These are phyloP conservation scores for Meteorus cinctellus DNA, from an alignment of 2,888 invertebrate species.

Conservation along the genomic window DNA sequence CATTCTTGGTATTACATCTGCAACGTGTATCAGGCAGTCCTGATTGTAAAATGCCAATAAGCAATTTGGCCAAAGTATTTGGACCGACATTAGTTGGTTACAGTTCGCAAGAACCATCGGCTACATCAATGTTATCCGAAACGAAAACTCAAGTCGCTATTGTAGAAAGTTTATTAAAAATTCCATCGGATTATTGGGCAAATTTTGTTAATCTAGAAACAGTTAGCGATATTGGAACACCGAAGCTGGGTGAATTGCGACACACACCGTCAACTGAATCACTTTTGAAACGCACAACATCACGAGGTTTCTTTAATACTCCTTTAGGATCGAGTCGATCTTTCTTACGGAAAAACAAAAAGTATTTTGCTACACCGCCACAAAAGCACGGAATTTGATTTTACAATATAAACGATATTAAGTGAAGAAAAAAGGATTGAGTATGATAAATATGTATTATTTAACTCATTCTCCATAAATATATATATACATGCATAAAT, in stretches of 20 bases:
- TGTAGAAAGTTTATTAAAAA: slow-evolving; percentile 81
- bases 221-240: slow-evolving; percentile 61
- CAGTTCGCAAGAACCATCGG: slow-evolving; percentile 83
- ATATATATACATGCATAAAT: neutral
- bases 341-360: slow-evolving; percentile 68
- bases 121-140: slow-evolving; percentile 84
- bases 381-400: slow-evolving; percentile 61
- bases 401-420: neutral
- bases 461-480: neutral
- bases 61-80: slow-evolving; percentile 92
- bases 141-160: slow-evolving; percentile 84
- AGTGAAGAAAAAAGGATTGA: neutral
- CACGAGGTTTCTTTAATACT: slow-evolving; percentile 67
- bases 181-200: slow-evolving; percentile 86
- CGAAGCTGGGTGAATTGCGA: slow-evolving; percentile 65
- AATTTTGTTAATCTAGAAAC: slow-evolving; percentile 78
- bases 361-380: slow-evolving; percentile 70
- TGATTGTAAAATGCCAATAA: slow-evolving; percentile 93
- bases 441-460: too few relatives aligned
- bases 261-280: slow-evolving; percentile 72
- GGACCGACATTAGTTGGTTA: slow-evolving; percentile 96
- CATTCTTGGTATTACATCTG: slow-evolving; percentile 92
- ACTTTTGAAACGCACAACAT: slow-evolving; percentile 66
- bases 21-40: slow-evolving; percentile 88
- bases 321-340: slow-evolving; percentile 68